Base-by-base conservation (phyloP, 2,113 vertebrate species). In the Trachemys scripta region DNA sequence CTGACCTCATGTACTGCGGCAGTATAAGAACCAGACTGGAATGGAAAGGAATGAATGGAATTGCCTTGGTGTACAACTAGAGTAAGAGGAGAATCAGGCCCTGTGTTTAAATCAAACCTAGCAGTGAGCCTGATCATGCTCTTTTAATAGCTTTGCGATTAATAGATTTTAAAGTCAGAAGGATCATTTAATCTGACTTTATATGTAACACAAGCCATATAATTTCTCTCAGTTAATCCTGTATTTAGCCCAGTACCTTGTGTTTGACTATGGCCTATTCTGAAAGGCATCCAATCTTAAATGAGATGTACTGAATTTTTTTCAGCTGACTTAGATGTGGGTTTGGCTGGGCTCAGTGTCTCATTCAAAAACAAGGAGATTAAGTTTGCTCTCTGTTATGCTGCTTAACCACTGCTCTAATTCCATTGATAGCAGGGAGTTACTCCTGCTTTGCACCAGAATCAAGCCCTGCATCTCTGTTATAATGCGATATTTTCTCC, bases 261-360 rank as follows among this genome's bases (percentile, higher is more conserved):
- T 56, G n/a, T 84, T 51, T 91, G 56, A 87, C 47, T 17, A 20
- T 16, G 75, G 47, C 49, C 5, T 42, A 9, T 69, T 57, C 14
- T 10, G 4, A 81, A 57, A 2, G 35, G 11, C 56, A 90, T 45
- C 13, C 75, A 38, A 1, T 53, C 42, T 82, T 92, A 25, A 8
- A 62, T 8, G 81, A 87, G 76, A 56, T 84, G 13, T 78, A 14
- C 49, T 82, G 45, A 35, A 16, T 47, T 93, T 2, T 84, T 84
- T 93, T 11, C 57, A 6, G 11, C 5, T 59, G 57, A 29, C 27
- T 59, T 59, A 5, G 10, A 59, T 59, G 10, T 59, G 25, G 9
- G 25, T 10, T 57, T 57, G 25, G 5, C 27, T 80, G 19, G 10
- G 56, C 6, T 0, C 6, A 16, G 2, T 86, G 42, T 0, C 0